Conservation (phyloP, 2,888 invertebrate genomes). For the Sinodicranocentrus sp. region DNA sequence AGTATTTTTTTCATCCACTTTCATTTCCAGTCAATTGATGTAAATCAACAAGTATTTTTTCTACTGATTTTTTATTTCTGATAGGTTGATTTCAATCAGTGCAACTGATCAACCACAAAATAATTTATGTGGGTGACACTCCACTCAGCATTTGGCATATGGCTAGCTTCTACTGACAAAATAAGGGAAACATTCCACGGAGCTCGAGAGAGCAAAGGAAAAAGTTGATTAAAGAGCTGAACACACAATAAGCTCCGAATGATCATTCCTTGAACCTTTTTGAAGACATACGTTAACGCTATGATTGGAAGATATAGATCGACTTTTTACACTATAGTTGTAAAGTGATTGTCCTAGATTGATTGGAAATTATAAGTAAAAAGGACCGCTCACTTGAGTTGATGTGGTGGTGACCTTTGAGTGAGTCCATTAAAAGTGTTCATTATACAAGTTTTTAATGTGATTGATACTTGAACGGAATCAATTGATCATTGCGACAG, state of each 20-base stretch:
- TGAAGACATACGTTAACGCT: not conserved
- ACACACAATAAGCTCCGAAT: not conserved
- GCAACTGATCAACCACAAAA: conserved; percentile 30
- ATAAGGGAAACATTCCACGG: not conserved
- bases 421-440: conserved; percentile 52
- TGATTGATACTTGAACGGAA: conserved; percentile 16
- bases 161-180: conserved; percentile 3
- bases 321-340: conserved; percentile 29
- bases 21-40: not conserved
- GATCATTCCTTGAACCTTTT: not conserved
- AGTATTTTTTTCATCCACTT: conserved; percentile 8
- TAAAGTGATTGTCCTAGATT: conserved; percentile 48
- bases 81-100: conserved; percentile 49
- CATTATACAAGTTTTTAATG: conserved; percentile 59
- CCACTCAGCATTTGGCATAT: conserved; percentile 39
- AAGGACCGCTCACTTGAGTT: not conserved
- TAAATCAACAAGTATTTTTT: conserved; percentile 17
- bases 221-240: conserved; percentile 4
- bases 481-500: conserved; percentile 23
- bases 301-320: conserved; percentile 43
- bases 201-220: not conserved
- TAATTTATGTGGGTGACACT: conserved; percentile 9
- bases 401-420: conserved; percentile 7
- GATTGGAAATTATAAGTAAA: conserved; percentile 37
- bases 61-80: not conserved